Evolutionary conservation across 2,888 invertebrate genomes (phyloP), one percentile per base, ranked within the genome.

Genomic region (Uloborus plumipes): DNA sequence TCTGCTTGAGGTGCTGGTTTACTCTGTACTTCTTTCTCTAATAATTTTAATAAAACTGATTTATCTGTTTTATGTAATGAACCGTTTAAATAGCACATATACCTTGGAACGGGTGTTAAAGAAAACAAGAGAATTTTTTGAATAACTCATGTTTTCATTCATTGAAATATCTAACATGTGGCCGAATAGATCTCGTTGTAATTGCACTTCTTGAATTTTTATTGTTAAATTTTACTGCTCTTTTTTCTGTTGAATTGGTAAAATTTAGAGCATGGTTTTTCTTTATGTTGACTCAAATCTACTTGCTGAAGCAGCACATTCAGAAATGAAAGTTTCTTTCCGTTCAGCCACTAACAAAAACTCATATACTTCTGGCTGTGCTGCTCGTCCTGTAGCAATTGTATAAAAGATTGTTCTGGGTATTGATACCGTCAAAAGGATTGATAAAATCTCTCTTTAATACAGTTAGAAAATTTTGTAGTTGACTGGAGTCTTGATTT

Each of bases 301-400:
- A 58, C 4, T 13, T 18, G 18, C 13, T 9, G 58, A 58, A 13
- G 31, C 31, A 31, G 18, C 18, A 58, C 58, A 58, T 18, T 58
- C 18, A 16, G 9, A 58, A 58, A 58, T 58, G 18, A 58, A 58
- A 11, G 18, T n/a, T 58, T 58, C 58, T 58, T 20, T 6, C 18
- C 7, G 22, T 13, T 58, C 58, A 13, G 18, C 58, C 1, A 4
- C 22, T 22, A 58, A 58, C 18, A 58, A 18, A 58, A 18, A 58
- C 1, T 58, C 58, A 58, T 11, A 3, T 20, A 58, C 58, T 58
- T 58, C 13, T 18, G 18, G 58, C 16, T 18, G 22, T 22, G 18
- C 22, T 18, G 58, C 58, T 58, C 58, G 7, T 58, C 58, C 58
- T n/a, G 58, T 58, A 20, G 58, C 58, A 58, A 58, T 58, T 58